phyloP scores from a whole-genome alignment of 2,797 vertebrate genomes.

The Rallus crepitans region DNA sequence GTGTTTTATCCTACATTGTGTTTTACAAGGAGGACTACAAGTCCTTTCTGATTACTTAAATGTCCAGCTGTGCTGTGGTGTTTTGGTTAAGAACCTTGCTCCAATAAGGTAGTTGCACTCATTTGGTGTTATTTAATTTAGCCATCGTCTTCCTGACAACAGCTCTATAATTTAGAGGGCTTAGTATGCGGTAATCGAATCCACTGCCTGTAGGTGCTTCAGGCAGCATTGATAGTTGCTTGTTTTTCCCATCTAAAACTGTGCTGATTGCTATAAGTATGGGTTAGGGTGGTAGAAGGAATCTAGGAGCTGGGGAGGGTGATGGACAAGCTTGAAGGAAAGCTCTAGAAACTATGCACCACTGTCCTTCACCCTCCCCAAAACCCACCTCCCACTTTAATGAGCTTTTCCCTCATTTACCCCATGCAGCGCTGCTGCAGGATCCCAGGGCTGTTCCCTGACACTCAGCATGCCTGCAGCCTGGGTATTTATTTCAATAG shows the following conservation, averaged over 20 bases:
- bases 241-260: not conserved
- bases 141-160: not conserved
- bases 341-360: rapidly evolving
- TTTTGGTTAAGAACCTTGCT: not conserved
- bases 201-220: not conserved
- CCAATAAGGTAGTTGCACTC: not conserved
- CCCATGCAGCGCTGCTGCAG: not conserved
- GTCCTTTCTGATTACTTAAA: not conserved
- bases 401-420: not conserved
- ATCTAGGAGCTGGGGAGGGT: not conserved
- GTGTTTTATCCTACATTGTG: not conserved
- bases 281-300: not conserved
- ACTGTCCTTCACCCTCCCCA: not conserved
- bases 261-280: not conserved
- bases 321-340: not conserved
- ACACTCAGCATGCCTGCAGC: not conserved
- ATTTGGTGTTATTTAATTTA: not conserved
- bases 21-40: not conserved
- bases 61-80: not conserved
- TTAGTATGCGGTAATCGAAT: not conserved
- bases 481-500: not conserved
- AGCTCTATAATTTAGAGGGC: not conserved
- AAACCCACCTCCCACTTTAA: not conserved
- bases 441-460: not conserved
- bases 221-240: not conserved